These are phyloP conservation scores for Listronotus oregonensis DNA, from an alignment of 1,140 invertebrate genomes.

Conservation along the genomic window DNA sequence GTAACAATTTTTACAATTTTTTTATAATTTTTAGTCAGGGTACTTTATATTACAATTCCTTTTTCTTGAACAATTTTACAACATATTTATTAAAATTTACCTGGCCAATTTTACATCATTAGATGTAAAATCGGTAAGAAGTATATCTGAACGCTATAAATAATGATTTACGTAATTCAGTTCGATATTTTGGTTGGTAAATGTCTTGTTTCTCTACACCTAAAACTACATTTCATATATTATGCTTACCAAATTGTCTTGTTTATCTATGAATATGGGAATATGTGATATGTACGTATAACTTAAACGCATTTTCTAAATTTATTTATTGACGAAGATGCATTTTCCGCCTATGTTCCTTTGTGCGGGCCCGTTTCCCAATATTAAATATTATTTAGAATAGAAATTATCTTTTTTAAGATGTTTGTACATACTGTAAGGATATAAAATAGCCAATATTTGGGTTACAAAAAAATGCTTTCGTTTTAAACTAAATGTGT, in stretches of 20 bases:
- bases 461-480: conserved; percentile 24
- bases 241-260: too few relatives aligned
- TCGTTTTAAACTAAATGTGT: conserved; percentile 21
- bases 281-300: conserved; percentile 53
- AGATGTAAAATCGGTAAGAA: too few relatives aligned
- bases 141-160: too few relatives aligned
- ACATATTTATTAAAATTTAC: too few relatives aligned
- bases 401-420: conserved; percentile 19
- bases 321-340: conserved; percentile 49
- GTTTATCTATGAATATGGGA: conserved; percentile 29
- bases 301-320: conserved; percentile 49
- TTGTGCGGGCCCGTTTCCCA: conserved; percentile 35
- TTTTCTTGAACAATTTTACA: too few relatives aligned
- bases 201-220: conserved; percentile 26
- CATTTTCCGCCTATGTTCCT: conserved; percentile 44
- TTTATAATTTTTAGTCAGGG: too few relatives aligned
- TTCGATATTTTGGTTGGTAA: too few relatives aligned
- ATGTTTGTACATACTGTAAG: conserved; percentile 9
- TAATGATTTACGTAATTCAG: too few relatives aligned
- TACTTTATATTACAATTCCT: too few relatives aligned
- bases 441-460: background rate
- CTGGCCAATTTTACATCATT: too few relatives aligned
- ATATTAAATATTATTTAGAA: conserved; percentile 22
- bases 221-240: too few relatives aligned
- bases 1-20: too few relatives aligned